These are phyloP conservation scores for Brachyhypopomus occidentalis DNA, from an alignment of 2,113 vertebrate genomes.

Conservation along the genomic window DNA sequence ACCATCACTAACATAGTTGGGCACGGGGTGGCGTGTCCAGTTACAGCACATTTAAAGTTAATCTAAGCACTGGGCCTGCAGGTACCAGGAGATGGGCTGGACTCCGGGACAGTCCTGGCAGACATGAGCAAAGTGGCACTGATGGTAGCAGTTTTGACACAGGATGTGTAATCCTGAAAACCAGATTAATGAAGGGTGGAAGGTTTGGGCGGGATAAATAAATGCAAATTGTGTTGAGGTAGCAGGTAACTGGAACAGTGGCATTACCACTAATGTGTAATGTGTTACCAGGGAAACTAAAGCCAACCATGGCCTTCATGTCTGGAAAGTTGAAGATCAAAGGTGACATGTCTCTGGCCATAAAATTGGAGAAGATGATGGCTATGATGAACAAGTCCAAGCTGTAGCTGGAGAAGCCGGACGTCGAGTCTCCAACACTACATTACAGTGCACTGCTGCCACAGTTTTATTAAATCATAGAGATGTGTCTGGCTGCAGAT, in stretches of 20 bases:
- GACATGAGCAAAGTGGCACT: neutral
- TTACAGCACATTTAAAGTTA: too few relatives aligned
- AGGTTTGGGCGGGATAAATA: neutral
- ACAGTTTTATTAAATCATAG: too few relatives aligned
- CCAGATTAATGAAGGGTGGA: too few relatives aligned
- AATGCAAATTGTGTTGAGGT: neutral
- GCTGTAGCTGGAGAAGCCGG: slow-evolving; percentile 64
- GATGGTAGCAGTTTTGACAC: neutral
- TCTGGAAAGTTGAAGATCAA: slow-evolving; percentile 81
- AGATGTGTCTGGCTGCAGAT: too few relatives aligned
- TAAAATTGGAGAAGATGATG: slow-evolving; percentile 85
- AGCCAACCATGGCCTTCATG: slow-evolving; percentile 90
- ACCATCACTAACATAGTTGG: too few relatives aligned
- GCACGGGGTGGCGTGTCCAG: too few relatives aligned
- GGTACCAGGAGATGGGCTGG: too few relatives aligned
- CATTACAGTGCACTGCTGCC: too few relatives aligned
- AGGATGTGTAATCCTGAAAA: too few relatives aligned
- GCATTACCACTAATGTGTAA: neutral
- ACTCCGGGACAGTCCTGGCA: too few relatives aligned
- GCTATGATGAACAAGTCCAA: slow-evolving; percentile 68
- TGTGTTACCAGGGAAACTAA: slow-evolving; percentile 77
- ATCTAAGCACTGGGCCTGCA: too few relatives aligned
- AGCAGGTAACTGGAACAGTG: neutral
- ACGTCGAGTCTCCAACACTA: too few relatives aligned
- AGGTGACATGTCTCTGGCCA: slow-evolving; percentile 78